Base-by-base conservation (phyloP, 2,113 vertebrate genomes). In the Chloebia gouldiae region DNA sequence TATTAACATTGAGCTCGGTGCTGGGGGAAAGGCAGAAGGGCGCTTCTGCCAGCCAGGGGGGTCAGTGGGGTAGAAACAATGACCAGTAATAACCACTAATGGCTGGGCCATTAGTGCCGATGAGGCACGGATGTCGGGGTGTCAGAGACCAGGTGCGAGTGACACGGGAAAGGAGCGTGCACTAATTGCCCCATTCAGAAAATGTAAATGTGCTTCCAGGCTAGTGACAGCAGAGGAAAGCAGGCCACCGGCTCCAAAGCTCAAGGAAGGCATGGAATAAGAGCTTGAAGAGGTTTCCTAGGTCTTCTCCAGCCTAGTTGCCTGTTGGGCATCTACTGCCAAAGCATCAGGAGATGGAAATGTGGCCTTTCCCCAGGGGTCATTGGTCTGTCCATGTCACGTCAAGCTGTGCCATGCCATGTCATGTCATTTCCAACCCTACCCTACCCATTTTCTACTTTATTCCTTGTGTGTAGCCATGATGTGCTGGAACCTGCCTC, bases 181-280 rank as follows among this genome's bases (percentile, higher is more conserved):
- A 24, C 63, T 97, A 95, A 97, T 96, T 95, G 90, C 90, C 75
- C 78, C 92, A 91, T 94, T 96, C 93, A 96, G 92, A 82, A 96
- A 96, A 96, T 92, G 93, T 78, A 93, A 96, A 96, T 96, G 68
- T 50, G 15, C 23, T 93, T 57, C 63, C 59, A 42, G 80, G n/a
- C 71, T 79, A 16, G 11, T 68, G 87, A 82, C 50, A 77, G 83
- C 78, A 19, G 27, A 1, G 1, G 51, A 73, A 80, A 69, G 37
- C 40, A 42, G 42, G 33, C 15, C 3, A 23, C 25, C 15, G 51
- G 57, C 16, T 90, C 27, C n/a, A 42, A 24, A 81, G 76, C 61
- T 57, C 72, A 33, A 60, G 53, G 39, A 13, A 28, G 31, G 35
- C 18, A 28, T 35, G 25, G 76, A 59, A 72, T 49, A 16, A 65